A percentile compares a stretch with the other conserved stretches of the same genome.
These are phyloP conservation scores for Armadillidium nasatum DNA, from an alignment of 1,140 invertebrate genomes.

Conservation along the genomic window DNA sequence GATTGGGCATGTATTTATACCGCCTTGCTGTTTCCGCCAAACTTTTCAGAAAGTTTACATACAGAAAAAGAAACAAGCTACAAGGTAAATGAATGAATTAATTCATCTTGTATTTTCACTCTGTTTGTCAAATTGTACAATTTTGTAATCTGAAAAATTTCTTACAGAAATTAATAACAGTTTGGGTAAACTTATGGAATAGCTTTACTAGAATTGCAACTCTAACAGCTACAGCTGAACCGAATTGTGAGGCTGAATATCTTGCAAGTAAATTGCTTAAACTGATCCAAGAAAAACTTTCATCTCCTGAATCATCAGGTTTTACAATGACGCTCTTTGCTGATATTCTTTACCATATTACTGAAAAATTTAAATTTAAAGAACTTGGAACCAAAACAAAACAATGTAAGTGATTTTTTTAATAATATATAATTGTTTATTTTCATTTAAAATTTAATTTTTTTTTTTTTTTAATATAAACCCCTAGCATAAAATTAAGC, in stretches of 20 bases:
- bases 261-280: conserved; percentile 21
- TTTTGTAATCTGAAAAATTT: not conserved
- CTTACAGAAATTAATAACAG: conserved; percentile 29
- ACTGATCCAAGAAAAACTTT: conserved; percentile 10
- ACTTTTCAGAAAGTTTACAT: conserved; percentile 24
- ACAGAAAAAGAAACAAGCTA: not conserved
- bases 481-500: too few relatives aligned
- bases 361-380: conserved; percentile 22
- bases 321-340: conserved; percentile 16
- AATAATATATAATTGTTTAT: too few relatives aligned
- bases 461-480: too few relatives aligned
- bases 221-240: conserved; percentile 29
- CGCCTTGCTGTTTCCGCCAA: conserved; percentile 38
- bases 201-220: conserved; percentile 29
- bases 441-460: too few relatives aligned
- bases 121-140: not conserved
- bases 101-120: not conserved
- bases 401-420: conserved; percentile 29
- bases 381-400: conserved; percentile 27
- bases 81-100: not conserved
- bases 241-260: conserved; percentile 35
- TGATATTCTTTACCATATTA: conserved; percentile 24
- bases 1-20: conserved; percentile 41
- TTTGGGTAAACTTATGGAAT: conserved; percentile 30
- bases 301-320: conserved; percentile 25